A percentile compares a stretch with the other conserved stretches of the same genome.
phyloP scores from a whole-genome alignment of 2,113 vertebrate genomes.

The Pseudonaja textilis region DNA sequence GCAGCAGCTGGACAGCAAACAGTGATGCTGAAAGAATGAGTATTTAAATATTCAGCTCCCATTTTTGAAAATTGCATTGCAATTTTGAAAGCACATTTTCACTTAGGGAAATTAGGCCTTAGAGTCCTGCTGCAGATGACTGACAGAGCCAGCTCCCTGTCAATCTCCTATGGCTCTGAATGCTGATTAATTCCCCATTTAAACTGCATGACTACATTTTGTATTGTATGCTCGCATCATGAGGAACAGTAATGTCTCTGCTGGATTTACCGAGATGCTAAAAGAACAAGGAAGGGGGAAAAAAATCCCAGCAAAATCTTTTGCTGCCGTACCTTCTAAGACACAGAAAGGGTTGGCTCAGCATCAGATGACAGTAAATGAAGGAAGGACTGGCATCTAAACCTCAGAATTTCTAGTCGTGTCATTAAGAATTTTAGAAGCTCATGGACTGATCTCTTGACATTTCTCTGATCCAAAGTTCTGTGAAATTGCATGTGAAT shows the following conservation, averaged over 20 bases:
- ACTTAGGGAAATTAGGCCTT: constrained; percentile 64
- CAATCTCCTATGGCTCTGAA: constrained; percentile 53
- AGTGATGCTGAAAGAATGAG: constrained; percentile 43
- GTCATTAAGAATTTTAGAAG: neutral
- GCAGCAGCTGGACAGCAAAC: constrained; percentile 54
- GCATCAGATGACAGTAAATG: neutral
- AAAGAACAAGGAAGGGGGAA: neutral
- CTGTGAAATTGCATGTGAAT: neutral
- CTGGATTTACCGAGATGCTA: constrained; percentile 33
- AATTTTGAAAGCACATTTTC: constrained; percentile 68
- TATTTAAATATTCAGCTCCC: constrained; percentile 62
- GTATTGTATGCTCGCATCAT: constrained; percentile 54
- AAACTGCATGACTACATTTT: constrained; percentile 57
- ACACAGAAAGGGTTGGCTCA: constrained; percentile 5
- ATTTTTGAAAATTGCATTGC: constrained; percentile 67
- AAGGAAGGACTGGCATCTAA: constrained; percentile 5
- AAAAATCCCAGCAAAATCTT: constrained; percentile 20
- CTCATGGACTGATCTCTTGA: neutral
- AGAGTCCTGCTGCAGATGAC: constrained; percentile 65
- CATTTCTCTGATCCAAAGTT: neutral
- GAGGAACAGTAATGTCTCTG: constrained; percentile 39
- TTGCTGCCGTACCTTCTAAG: constrained; percentile 1
- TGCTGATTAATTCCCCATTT: constrained; percentile 61
- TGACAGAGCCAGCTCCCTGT: constrained; percentile 59
- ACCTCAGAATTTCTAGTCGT: neutral